Evolutionary conservation across 2,797 vertebrate genomes (phyloP).

Genomic region (Clarias platycephalus): DNA sequence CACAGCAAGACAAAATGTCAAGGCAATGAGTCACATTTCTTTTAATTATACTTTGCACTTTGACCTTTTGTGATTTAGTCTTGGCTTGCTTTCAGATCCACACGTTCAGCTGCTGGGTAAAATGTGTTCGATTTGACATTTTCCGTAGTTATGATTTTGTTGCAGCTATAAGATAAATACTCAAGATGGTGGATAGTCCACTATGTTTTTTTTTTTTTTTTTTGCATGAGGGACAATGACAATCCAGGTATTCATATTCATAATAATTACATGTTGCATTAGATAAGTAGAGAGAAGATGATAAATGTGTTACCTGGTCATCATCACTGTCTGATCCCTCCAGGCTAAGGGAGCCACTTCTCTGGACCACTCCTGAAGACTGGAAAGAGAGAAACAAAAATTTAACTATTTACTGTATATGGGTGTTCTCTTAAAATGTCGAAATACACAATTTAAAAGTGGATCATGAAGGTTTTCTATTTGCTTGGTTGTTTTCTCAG

Average conservation of each 20-base stretch:
- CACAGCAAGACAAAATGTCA: background rate
- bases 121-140: background rate
- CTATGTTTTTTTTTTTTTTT: background rate
- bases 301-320: conserved; percentile 73
- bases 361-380: conserved; percentile 71
- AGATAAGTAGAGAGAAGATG: background rate
- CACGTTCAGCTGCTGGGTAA: background rate
- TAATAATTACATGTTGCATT: background rate
- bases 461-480: background rate
- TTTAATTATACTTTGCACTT: background rate
- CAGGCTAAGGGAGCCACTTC: conserved; percentile 79
- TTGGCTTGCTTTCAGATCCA: background rate
- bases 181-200: background rate
- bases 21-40: background rate
- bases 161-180: background rate
- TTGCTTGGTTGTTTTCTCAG: background rate
- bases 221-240: background rate
- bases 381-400: conserved; percentile 45
- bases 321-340: conserved; percentile 80
- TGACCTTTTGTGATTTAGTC: background rate
- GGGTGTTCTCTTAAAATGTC: background rate
- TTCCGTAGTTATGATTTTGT: background rate
- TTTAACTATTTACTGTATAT: background rate
- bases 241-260: background rate
- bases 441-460: background rate